A percentile compares a stretch with the other conserved stretches of the same genome.
Evolutionary conservation across 2,113 vertebrate genomes (phyloP).

Genomic region (Engraulis encrasicolus): DNA sequence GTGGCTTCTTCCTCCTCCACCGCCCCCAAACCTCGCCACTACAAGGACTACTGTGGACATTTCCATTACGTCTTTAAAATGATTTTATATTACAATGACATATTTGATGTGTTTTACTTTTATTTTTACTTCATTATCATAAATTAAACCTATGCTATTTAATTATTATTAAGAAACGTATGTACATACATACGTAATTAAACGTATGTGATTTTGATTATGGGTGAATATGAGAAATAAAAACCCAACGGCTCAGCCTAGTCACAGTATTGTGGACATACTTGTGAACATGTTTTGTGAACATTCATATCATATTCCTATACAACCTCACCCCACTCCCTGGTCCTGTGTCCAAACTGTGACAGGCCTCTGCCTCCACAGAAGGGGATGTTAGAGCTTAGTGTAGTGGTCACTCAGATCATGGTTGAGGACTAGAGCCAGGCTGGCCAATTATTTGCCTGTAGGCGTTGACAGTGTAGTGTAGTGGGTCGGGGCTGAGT

Average conservation of each 20-base stretch:
- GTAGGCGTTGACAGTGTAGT: background rate
- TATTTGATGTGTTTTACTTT: too few species aligned
- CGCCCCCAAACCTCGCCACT: slow-evolving; percentile 2
- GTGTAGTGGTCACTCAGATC: background rate
- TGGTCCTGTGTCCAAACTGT: background rate
- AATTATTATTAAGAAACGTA: background rate
- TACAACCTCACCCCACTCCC: background rate
- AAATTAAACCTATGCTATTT: too few species aligned
- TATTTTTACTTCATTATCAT: too few species aligned
- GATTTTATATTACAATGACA: too few species aligned
- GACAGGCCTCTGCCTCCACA: background rate
- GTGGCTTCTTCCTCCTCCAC: slow-evolving; percentile 4
- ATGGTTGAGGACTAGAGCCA: background rate
- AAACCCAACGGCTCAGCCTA: background rate
- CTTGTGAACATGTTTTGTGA: background rate
- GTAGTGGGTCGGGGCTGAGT: background rate
- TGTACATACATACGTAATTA: too few species aligned
- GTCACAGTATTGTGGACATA: background rate
- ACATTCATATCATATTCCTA: background rate
- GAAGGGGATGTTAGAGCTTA: background rate
- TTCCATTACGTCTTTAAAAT: too few species aligned
- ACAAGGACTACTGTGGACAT: too few species aligned
- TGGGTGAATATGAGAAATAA: background rate
- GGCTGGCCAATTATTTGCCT: background rate
- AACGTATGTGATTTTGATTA: too few species aligned